Evolutionary conservation across 2,113 vertebrate species (phyloP).

Genomic region (Macaca nemestrina): DNA sequence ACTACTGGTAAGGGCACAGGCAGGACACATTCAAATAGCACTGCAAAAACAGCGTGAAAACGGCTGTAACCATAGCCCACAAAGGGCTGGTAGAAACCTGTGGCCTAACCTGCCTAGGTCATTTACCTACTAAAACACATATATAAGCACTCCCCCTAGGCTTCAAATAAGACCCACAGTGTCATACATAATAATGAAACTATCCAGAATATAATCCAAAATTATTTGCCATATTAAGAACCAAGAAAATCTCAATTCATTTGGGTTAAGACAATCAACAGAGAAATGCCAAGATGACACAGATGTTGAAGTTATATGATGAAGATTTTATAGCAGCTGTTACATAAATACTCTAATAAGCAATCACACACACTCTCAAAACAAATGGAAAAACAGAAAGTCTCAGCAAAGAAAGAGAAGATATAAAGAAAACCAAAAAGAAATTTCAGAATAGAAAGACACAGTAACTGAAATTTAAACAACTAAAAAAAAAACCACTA

Average conservation of each 20-base stretch:
- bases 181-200: not conserved
- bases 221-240: not conserved
- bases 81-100: not conserved
- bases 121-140: not conserved
- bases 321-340: not conserved
- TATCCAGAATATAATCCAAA: not conserved
- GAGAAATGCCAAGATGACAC: not conserved
- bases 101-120: not conserved
- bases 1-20: not conserved
- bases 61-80: rapidly evolving
- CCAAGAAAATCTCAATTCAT: conserved; percentile 12
- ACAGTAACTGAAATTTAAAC: not conserved
- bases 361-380: not conserved
- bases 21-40: not conserved
- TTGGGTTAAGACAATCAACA: not conserved
- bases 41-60: not conserved
- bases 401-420: not conserved
- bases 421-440: not conserved
- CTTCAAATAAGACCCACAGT: not conserved
- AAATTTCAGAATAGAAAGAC: not conserved
- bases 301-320: not conserved
- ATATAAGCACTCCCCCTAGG: not conserved
- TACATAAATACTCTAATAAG: not conserved
- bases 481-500: not conserved
- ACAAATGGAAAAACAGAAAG: not conserved